Evolutionary conservation across 1,140 invertebrate species (phyloP).

Genomic region (Nephila pilipes): DNA sequence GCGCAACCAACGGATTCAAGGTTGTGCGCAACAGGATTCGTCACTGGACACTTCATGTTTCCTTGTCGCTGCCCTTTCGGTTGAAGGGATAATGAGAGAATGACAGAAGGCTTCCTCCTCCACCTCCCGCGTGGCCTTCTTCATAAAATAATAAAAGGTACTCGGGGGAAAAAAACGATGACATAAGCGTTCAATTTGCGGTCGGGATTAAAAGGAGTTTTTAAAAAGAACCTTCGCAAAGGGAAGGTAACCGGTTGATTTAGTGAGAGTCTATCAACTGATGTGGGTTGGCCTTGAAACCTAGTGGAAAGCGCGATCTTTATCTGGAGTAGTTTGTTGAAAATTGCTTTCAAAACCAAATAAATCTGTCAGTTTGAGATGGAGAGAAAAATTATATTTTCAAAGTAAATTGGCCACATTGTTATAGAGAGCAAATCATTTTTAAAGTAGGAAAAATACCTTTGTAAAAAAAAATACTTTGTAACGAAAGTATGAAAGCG

Average conservation of each 20-base stretch:
- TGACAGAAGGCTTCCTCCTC: neutral
- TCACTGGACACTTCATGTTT: neutral
- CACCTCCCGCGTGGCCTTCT: neutral
- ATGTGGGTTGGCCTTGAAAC: neutral
- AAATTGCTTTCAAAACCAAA: too few relatives aligned
- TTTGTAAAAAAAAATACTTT: too few relatives aligned
- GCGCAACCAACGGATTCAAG: neutral
- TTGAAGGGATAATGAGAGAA: neutral
- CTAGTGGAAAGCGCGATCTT: neutral
- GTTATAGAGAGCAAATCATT: too few relatives aligned
- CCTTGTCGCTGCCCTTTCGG: neutral
- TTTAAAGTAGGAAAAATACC: too few relatives aligned
- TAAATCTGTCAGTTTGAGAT: too few relatives aligned
- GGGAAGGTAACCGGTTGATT: neutral
- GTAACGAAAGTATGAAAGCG: too few relatives aligned
- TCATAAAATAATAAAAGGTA: neutral
- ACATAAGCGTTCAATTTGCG: neutral
- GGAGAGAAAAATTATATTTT: too few relatives aligned
- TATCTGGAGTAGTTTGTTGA: neutral
- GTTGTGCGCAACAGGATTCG: neutral
- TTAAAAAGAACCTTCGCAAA: neutral
- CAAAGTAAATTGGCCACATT: too few relatives aligned
- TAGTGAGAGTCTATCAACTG: neutral
- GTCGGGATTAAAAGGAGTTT: neutral
- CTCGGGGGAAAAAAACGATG: neutral